Base-by-base conservation (phyloP, 2,113 vertebrate species). In the Empidonax traillii region DNA sequence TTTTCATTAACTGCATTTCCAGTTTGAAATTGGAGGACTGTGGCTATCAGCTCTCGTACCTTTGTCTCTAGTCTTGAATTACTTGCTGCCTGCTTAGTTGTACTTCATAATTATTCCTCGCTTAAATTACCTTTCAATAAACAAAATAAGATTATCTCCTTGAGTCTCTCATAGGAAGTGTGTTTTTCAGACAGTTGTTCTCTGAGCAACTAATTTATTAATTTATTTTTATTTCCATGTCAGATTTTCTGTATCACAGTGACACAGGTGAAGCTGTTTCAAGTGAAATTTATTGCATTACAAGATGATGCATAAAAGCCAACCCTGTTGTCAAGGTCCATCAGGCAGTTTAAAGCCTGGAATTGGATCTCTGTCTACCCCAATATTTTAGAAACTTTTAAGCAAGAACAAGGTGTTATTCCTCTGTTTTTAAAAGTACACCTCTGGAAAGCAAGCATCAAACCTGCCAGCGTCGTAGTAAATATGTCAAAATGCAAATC, bases 41-140 rank as follows among this genome's bases (percentile, higher is more conserved):
- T 63, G 73, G 67, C 82, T 86, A 7, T 83, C 56, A 10, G 47
- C 77, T 92, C 59, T 85, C 75, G 18, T 53, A 33, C 63, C 35
- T 94, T 73, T 71, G 59, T 90, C 44, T 94, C 56, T 87, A 61
- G 44, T 85, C 79, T 55, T 81, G 72, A 82, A 91, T 86, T 82
- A 22, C 1, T 0, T 47, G 51, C 79, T 94, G 75, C 73, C 43
- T 65, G 43, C 31, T 28, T 43, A n/a, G 67, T 66, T 69, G 44
- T 71, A 31, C 27, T 59, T 74, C n/a, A 10, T 74, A 92, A 92
- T 95, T 93, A 92, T 83, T 90, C 75, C 63, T 84, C 61, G 6
- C 67, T 93, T 90, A 69, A 85, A 89, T 91, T 90, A 43, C 67
- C 68, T 89, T 93, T 77, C 85, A 89, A 2, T 87, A 91, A 83